Conservation (phyloP, 2,113 vertebrate species). For the cattle (Bos taurus) region DNA sequence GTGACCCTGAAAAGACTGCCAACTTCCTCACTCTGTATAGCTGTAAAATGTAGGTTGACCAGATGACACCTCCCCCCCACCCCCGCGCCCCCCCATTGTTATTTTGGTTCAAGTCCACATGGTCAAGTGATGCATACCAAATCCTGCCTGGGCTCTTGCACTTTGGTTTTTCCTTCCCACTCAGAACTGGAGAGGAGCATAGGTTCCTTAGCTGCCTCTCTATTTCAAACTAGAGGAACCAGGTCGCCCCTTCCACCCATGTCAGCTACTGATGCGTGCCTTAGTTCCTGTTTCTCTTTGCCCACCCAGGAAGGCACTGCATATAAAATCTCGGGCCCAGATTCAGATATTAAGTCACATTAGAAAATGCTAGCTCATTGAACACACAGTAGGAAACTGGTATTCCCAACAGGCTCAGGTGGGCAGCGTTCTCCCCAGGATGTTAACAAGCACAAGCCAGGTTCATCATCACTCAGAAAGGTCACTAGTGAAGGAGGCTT, state of each 20-base stretch:
- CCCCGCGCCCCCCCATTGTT: neutral
- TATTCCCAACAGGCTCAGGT: neutral
- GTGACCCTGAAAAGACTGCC: neutral
- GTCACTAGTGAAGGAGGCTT: neutral
- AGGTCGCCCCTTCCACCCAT: constrained; percentile 36
- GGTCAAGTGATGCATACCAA: too few relatives aligned
- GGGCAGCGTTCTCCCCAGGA: neutral
- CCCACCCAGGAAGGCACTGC: constrained; percentile 42
- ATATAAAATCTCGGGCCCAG: neutral
- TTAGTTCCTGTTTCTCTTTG: constrained; percentile 58
- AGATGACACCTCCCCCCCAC: neutral
- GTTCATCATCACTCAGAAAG: neutral
- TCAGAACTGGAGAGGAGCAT: neutral
- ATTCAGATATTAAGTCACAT: neutral
- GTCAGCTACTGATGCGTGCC: neutral
- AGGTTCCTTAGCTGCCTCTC: neutral
- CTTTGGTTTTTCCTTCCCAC: neutral
- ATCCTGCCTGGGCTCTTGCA: neutral
- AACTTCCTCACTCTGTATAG: neutral
- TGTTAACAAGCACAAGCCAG: neutral
- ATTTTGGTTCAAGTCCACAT: neutral
- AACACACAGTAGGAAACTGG: neutral
- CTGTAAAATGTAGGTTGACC: neutral
- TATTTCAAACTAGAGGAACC: neutral
- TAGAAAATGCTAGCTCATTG: constrained; percentile 48